Percentiles rank a stretch among this genome's conserved stretches.
These are phyloP conservation scores for Forbesichthys agassizii DNA, from an alignment of 2,113 vertebrate genomes.

Conservation along the genomic window DNA sequence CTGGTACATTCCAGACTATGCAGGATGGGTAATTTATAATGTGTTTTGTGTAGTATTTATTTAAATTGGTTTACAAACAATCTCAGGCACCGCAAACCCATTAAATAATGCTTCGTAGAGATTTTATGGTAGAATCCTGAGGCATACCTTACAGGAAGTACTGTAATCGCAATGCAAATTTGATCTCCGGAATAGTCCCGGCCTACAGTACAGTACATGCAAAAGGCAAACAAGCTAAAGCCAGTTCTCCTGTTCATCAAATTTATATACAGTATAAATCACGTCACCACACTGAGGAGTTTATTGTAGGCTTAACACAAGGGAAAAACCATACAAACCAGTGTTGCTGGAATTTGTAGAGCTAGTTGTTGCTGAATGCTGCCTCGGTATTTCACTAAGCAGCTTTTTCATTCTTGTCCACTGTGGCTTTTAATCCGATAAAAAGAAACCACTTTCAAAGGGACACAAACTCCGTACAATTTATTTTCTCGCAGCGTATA, in stretches of 20 bases:
- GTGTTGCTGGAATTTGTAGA: slow-evolving; percentile 36
- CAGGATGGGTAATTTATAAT: too few relatives aligned
- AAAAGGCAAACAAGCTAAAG: slow-evolving; percentile 3
- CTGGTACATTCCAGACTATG: too few relatives aligned
- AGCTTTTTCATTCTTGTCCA: slow-evolving; percentile 49
- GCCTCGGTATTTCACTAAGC: slow-evolving; percentile 50
- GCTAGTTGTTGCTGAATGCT: slow-evolving; percentile 13
- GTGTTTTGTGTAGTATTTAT: too few relatives aligned
- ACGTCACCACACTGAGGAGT: not conserved
- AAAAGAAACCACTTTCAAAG: slow-evolving; percentile 31
- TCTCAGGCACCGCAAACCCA: too few relatives aligned
- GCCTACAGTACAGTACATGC: not conserved
- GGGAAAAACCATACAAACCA: slow-evolving; percentile 18
- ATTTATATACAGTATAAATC: slow-evolving; percentile 3
- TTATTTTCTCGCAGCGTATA: slow-evolving; percentile 33
- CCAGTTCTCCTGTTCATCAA: slow-evolving; percentile 1
- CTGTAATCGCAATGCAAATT: too few relatives aligned
- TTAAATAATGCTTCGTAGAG: too few relatives aligned
- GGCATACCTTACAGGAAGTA: too few relatives aligned
- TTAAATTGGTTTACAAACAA: too few relatives aligned
- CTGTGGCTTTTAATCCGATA: slow-evolving; percentile 45
- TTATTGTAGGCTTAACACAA: slow-evolving; percentile 25
- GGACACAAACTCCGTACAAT: slow-evolving; percentile 25
- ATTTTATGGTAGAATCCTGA: too few relatives aligned
- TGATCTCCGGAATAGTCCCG: too few relatives aligned